phyloP scores from a whole-genome alignment of 2,888 invertebrate species.

The Anorthoa munda region DNA sequence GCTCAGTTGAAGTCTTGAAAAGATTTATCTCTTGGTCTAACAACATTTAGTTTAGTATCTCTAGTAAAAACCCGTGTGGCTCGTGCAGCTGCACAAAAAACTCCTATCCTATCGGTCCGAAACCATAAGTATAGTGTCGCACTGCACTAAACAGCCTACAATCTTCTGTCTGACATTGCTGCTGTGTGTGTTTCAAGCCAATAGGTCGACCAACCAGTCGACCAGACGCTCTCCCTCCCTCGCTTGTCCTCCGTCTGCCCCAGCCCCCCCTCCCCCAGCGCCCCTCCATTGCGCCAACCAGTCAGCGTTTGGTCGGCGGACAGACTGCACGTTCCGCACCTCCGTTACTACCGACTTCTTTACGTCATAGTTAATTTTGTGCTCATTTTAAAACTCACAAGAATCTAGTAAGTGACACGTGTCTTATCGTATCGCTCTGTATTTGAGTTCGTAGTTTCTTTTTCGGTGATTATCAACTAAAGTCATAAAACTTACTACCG shows the following conservation, averaged over 20 bases:
- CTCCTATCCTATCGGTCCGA: conserved; percentile 56
- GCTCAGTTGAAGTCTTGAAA: conserved; percentile 51
- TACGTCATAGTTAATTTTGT: conserved; percentile 88
- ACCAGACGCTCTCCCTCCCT: conserved; percentile 89
- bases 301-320: conserved; percentile 82
- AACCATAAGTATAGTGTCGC: conserved; percentile 67
- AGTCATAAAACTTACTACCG: conserved; percentile 81
- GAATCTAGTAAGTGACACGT: conserved; percentile 81
- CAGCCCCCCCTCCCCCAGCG: conserved; percentile 75
- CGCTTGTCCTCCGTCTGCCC: conserved; percentile 84
- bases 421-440: conserved; percentile 69
- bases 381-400: conserved; percentile 79
- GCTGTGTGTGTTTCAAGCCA: conserved; percentile 85
- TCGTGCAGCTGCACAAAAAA: conserved; percentile 54
- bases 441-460: conserved; percentile 63
- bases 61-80: conserved; percentile 18
- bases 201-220: conserved; percentile 90
- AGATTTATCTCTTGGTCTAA: conserved; percentile 41
- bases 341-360: conserved; percentile 74
- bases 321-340: conserved; percentile 71
- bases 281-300: conserved; percentile 83
- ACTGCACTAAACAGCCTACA: conserved; percentile 83
- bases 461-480: conserved; percentile 66
- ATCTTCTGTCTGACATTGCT: conserved; percentile 83
- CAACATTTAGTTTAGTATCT: conserved; percentile 25